These are phyloP conservation scores for Austrofundulus limnaeus DNA, from an alignment of 2,113 vertebrate genomes.

Conservation along the genomic window DNA sequence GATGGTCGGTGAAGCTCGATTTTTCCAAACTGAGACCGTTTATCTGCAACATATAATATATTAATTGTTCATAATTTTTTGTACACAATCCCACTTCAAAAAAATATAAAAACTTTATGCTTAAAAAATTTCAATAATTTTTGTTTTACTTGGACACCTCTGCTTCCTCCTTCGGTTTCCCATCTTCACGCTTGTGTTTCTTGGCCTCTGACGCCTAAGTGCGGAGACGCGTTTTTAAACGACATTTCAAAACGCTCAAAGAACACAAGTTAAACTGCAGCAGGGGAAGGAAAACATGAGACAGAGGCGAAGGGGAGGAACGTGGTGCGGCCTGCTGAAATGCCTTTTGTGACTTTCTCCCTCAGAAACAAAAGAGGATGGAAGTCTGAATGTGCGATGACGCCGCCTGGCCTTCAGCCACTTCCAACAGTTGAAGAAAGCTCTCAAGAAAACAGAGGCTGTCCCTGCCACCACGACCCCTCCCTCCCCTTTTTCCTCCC, in stretches of 20 bases:
- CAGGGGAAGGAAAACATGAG: constrained; percentile 6
- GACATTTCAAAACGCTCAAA: constrained; percentile 9
- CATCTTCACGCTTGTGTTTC: no score
- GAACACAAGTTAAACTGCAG: neutral
- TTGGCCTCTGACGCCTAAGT: neutral
- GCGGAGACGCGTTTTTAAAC: neutral
- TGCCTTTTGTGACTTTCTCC: constrained; percentile 56
- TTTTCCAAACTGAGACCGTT: no score
- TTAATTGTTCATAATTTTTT: no score
- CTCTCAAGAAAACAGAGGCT: constrained; percentile 79
- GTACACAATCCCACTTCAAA: no score
- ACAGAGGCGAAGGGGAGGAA: constrained; percentile 9
- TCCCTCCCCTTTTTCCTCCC: constrained; percentile 63
- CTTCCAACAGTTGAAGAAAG: constrained; percentile 69
- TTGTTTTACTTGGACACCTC: no score
- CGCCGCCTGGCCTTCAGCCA: constrained; percentile 71
- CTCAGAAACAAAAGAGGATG: constrained; percentile 57
- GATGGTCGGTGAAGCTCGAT: no score
- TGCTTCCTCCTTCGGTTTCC: no score
- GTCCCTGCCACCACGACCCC: constrained; percentile 68
- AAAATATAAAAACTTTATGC: no score
- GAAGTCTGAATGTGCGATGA: constrained; percentile 62
- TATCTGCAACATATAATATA: no score
- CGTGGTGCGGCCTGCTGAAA: constrained; percentile 27
- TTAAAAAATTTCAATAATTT: no score